Evolutionary conservation across 2,797 vertebrate genomes (phyloP).

Genomic region (Orestias chungarensis): DNA sequence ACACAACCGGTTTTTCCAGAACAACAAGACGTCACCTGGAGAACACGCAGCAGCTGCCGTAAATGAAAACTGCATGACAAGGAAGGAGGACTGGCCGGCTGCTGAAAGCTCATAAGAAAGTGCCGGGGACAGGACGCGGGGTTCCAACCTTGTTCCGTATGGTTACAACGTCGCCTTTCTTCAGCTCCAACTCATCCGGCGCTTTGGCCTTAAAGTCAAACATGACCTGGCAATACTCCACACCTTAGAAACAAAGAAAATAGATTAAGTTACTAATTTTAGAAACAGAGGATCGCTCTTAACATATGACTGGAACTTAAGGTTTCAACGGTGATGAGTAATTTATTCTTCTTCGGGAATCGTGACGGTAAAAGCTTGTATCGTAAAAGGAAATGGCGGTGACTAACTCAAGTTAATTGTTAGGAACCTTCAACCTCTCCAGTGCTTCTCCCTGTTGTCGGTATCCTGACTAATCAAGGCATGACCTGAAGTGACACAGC

Average conservation of each 20-base stretch:
- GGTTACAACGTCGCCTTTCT: slow-evolving; percentile 80
- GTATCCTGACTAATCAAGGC: slow-evolving; percentile 1
- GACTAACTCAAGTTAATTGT: slow-evolving; percentile 29
- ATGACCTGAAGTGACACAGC: slow-evolving; percentile 9
- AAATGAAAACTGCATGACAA: neutral
- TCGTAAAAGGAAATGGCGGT: neutral
- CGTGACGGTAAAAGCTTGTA: neutral
- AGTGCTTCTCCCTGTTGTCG: neutral
- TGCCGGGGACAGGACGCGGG: neutral
- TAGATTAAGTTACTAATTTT: slow-evolving; percentile 23
- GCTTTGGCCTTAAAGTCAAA: slow-evolving; percentile 82
- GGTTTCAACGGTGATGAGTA: neutral
- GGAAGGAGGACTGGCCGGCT: neutral
- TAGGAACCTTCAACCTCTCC: slow-evolving; percentile 29
- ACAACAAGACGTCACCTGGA: neutral
- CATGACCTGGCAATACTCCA: slow-evolving; percentile 83
- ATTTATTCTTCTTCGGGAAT: slow-evolving; percentile 8
- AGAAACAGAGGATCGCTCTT: neutral
- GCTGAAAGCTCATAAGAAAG: too few species aligned
- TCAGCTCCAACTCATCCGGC: slow-evolving; percentile 84
- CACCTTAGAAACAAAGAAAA: slow-evolving; percentile 50
- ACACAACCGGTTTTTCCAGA: slow-evolving; percentile 50
- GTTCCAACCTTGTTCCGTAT: slow-evolving; percentile 84
- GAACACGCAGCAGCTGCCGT: neutral
- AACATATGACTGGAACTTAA: slow-evolving; percentile 8